These are phyloP conservation scores for Prionchulus punctatus DNA, from an alignment of 2,888 invertebrate species.

Conservation along the genomic window DNA sequence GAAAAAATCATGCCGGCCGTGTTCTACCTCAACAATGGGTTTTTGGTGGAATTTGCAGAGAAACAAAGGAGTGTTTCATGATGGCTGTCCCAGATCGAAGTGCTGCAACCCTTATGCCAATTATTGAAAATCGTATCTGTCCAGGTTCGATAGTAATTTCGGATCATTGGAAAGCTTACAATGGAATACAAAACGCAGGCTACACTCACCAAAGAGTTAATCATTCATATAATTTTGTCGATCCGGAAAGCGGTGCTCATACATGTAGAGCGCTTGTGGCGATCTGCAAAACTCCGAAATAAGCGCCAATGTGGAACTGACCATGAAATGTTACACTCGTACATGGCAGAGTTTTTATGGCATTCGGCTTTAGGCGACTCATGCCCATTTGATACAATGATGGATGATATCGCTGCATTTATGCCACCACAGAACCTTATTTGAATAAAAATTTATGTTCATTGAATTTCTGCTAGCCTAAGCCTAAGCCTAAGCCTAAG, in stretches of 20 bases:
- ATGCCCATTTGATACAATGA: background rate
- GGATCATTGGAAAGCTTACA: slow-evolving; percentile 3
- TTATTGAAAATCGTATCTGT: slow-evolving; percentile 15
- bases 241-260: slow-evolving; percentile 13
- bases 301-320: slow-evolving; percentile 4
- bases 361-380: too few species aligned
- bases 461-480: too few species aligned
- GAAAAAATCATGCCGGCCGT: slow-evolving; percentile 11
- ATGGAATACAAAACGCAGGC: slow-evolving; percentile 1
- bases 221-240: slow-evolving; percentile 14
- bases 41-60: slow-evolving; percentile 12
- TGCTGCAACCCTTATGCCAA: slow-evolving; percentile 5
- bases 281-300: slow-evolving; percentile 7
- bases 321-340: slow-evolving; percentile 1
- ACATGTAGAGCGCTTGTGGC: slow-evolving; percentile 13
- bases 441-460: too few species aligned
- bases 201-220: slow-evolving; percentile 11
- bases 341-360: slow-evolving; percentile 7
- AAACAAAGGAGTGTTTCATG: slow-evolving; percentile 11
- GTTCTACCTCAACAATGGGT: slow-evolving; percentile 12
- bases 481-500: too few species aligned
- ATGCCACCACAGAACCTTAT: too few species aligned
- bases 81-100: slow-evolving; percentile 5
- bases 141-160: slow-evolving; percentile 16
- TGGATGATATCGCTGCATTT: background rate